Evolutionary conservation across 2,113 vertebrate species (phyloP), one percentile per base, ranked within the genome.

Genomic region (Mugil cephalus): DNA sequence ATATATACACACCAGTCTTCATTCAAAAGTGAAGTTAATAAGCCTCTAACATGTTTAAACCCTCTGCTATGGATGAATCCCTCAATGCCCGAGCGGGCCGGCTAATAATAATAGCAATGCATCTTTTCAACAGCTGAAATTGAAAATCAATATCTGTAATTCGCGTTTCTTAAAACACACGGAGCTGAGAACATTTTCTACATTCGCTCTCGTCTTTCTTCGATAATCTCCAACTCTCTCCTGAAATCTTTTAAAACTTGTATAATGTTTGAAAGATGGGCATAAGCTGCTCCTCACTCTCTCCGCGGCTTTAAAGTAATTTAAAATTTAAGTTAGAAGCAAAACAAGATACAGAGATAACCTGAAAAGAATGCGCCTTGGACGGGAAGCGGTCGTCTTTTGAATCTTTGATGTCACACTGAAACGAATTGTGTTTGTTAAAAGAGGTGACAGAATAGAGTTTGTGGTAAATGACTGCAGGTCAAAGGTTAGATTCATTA

Each of bases 61-160:
- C 42, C 10, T 45, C 42, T n/a, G 2, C 11, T n/a, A 47, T 11
- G 7, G 39, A 48, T 63, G 1, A 66, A 55, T 55, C 54, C 9
- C 55, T 45, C 50, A 8, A 17, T 56, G 55, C 5, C 50, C 51
- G 19, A 1, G n/a, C 3, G 3, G 53, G 39, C 10, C 19, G 8
- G 47, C 56, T 47, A 11, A 21, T 62, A 15, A 48, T 54, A 53
- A 61, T 53, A 45, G 42, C 19, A 50, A 39, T 48, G 48, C 48
- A 55, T 55, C 78, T 61, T 74, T 80, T 75, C 40, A 75, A 1
- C n/a, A 17, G 46, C 51, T 17, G 1, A 53, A 40, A 77, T 30
- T 64, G 46, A 71, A 77, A 69, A 60, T 54, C 69, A 64, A n/a
- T 58, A 46, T 18, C 14, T 47, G 1, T 58, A n/a, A 61, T 40